These are phyloP conservation scores for Drosophila fuyamai DNA, from an alignment of 1,140 invertebrate genomes.

Conservation along the genomic window DNA sequence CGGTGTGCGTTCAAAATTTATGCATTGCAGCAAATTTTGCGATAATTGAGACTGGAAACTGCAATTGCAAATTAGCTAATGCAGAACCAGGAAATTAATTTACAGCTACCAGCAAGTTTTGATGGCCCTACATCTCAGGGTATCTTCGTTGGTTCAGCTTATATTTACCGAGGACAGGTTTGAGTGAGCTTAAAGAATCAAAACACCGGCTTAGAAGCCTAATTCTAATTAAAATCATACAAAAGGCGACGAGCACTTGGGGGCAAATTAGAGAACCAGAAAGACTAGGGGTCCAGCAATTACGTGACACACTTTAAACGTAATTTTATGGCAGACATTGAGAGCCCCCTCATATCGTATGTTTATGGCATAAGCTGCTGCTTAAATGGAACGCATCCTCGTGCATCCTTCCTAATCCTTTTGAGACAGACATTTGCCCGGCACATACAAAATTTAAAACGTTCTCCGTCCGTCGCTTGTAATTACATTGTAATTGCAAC, in stretches of 20 bases:
- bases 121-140: constrained; percentile 49
- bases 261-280: constrained; percentile 49
- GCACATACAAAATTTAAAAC: constrained; percentile 48
- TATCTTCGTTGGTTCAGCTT: constrained; percentile 7
- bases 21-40: constrained; percentile 66
- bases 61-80: constrained; percentile 39
- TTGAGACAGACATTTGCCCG: constrained; percentile 28
- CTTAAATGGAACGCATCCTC: constrained; percentile 40
- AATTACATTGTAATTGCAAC: constrained; percentile 62
- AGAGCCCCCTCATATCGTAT: constrained; percentile 48
- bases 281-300: constrained; percentile 48
- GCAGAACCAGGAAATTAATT: constrained; percentile 62
- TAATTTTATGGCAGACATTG: constrained; percentile 66
- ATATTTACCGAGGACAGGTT: constrained; percentile 28
- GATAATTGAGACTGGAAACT: constrained; percentile 58
- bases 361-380: constrained; percentile 66
- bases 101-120: constrained; percentile 39
- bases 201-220: constrained; percentile 49
- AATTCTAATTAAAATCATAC: constrained; percentile 68
- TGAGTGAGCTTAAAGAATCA: constrained; percentile 50
- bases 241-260: constrained; percentile 46
- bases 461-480: constrained; percentile 41
- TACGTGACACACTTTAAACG: constrained; percentile 72
- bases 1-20: constrained; percentile 59
- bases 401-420: constrained; percentile 55